These are phyloP conservation scores for Anniella stebbinsi DNA, from an alignment of 2,797 vertebrate species.

Conservation along the genomic window DNA sequence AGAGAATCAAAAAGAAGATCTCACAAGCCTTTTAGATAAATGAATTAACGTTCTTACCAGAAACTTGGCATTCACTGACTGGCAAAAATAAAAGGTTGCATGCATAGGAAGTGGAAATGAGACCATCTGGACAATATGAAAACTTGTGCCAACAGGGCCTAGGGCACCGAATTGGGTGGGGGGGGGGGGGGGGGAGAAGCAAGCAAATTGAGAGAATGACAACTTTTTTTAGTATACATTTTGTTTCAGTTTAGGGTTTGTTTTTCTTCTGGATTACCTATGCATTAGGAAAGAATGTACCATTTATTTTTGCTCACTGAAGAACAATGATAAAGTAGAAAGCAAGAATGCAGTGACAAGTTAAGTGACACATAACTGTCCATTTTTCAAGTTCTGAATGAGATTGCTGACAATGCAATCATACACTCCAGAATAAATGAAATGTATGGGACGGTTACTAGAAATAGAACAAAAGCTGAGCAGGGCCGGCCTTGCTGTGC, in stretches of 20 bases:
- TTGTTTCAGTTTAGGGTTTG: background rate
- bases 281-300: constrained; percentile 38
- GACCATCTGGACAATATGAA: constrained; percentile 75
- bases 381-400: constrained; percentile 44
- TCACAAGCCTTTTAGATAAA: constrained; percentile 59
- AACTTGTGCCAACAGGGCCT: constrained; percentile 65
- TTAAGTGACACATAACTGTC: background rate
- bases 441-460: constrained; percentile 41
- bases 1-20: constrained; percentile 38
- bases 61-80: constrained; percentile 67
- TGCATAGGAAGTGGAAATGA: constrained; percentile 67
- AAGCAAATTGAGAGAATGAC: constrained; percentile 41
- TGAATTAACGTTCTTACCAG: constrained; percentile 74
- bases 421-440: constrained; percentile 26
- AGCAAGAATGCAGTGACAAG: constrained; percentile 49
- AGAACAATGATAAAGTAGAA: constrained; percentile 56
- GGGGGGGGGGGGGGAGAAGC: background rate
- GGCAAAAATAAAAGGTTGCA: constrained; percentile 65
- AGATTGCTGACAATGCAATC: background rate
- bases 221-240: constrained; percentile 43
- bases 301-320: constrained; percentile 58
- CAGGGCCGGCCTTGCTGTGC: background rate
- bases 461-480: background rate
- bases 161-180: constrained; percentile 25
- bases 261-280: constrained; percentile 41